These are phyloP conservation scores for Cepaea hortensis DNA, from an alignment of 2,888 invertebrate genomes.

Conservation along the genomic window DNA sequence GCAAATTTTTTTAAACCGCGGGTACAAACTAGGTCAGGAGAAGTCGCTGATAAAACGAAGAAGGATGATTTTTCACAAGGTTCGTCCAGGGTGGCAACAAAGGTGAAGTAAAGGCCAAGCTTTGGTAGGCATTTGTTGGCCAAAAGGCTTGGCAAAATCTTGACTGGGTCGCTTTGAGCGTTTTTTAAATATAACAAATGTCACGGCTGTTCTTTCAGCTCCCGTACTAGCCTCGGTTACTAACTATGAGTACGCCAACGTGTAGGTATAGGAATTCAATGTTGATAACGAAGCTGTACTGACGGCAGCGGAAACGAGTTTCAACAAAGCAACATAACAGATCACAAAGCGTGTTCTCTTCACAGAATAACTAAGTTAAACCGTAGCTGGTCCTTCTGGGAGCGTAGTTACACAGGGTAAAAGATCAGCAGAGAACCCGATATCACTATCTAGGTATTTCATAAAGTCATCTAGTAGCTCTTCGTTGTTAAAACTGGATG, in stretches of 20 bases:
- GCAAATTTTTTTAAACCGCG: too few species aligned
- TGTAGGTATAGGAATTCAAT: not conserved
- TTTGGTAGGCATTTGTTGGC: too few species aligned
- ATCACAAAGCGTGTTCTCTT: not conserved
- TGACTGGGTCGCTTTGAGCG: too few species aligned
- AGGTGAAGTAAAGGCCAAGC: too few species aligned
- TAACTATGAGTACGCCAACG: not conserved
- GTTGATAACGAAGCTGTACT: not conserved
- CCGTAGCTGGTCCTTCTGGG: conserved; percentile 37
- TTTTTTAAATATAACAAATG: too few species aligned
- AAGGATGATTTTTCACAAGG: too few species aligned
- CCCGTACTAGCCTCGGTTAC: too few species aligned
- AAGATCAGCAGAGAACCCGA: not conserved
- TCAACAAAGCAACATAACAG: not conserved
- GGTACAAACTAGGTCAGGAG: too few species aligned
- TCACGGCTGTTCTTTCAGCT: too few species aligned
- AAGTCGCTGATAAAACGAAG: too few species aligned
- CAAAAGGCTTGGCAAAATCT: too few species aligned
- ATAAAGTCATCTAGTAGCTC: conserved; percentile 35
- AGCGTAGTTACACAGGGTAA: not conserved
- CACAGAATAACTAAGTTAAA: not conserved
- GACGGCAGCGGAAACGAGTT: not conserved
- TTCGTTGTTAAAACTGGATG: conserved; percentile 12
- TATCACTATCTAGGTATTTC: conserved; percentile 15
- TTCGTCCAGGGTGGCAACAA: too few species aligned